Evolutionary conservation across 2,797 vertebrate genomes (phyloP).

Genomic region (Morelia viridis): DNA sequence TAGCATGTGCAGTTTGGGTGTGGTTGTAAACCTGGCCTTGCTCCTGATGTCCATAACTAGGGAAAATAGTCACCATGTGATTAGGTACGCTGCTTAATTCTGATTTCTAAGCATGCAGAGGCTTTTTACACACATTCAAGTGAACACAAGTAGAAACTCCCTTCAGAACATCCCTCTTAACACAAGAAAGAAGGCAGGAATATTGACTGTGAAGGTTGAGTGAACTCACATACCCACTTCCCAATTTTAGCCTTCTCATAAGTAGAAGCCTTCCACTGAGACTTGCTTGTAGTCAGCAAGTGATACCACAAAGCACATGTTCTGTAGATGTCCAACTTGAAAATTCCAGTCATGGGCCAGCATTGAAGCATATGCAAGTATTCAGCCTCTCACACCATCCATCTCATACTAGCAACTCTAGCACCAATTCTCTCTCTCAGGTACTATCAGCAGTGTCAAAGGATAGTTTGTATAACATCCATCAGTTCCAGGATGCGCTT

Average conservation of each 20-base stretch:
- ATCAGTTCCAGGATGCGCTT: background rate
- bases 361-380: conserved; percentile 17
- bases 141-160: background rate
- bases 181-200: background rate
- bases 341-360: background rate
- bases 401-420: background rate
- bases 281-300: background rate
- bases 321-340: background rate
- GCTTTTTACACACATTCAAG: background rate
- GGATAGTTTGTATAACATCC: background rate
- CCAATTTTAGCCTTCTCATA: background rate
- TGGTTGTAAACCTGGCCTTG: too few relatives aligned
- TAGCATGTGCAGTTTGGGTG: too few relatives aligned
- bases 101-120: background rate
- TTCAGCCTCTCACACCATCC: background rate
- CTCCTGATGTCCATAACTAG: background rate
- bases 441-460: background rate
- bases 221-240: background rate
- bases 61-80: background rate
- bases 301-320: background rate
- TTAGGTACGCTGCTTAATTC: background rate
- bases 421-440: background rate
- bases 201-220: background rate
- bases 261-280: too few relatives aligned
- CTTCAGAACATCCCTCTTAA: background rate